A percentile compares a stretch with the other conserved stretches of the same genome.
Conservation (phyloP, 2,797 vertebrate genomes). For the Hippocampus kuda region DNA sequence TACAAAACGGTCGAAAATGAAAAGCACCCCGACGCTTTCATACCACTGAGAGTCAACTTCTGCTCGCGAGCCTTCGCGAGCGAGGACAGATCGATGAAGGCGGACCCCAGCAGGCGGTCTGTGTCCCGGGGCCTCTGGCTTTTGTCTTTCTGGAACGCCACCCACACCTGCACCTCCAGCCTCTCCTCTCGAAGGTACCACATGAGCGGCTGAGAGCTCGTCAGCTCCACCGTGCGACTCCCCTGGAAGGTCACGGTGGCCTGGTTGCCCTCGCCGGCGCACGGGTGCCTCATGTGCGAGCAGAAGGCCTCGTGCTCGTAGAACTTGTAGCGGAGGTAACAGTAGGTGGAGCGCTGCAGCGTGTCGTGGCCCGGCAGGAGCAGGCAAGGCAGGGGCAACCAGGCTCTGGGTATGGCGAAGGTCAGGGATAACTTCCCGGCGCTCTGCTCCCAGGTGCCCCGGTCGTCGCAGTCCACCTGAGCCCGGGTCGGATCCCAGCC, state of each 20-base stretch:
- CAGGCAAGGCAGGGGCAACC: constrained; percentile 80
- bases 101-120: constrained; percentile 84
- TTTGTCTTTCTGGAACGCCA: constrained; percentile 73
- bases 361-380: constrained; percentile 69
- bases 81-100: constrained; percentile 75
- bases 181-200: constrained; percentile 90
- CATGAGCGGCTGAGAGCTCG: constrained; percentile 66
- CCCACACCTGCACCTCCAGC: constrained; percentile 90
- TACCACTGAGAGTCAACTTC: constrained; percentile 71
- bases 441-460: constrained; percentile 28
- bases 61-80: constrained; percentile 58
- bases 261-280: constrained; percentile 41
- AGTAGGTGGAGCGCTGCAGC: constrained; percentile 71
- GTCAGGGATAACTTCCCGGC: constrained; percentile 52
- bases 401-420: constrained; percentile 72
- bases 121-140: constrained; percentile 74
- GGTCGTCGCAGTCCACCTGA: constrained; percentile 25
- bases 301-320: constrained; percentile 76
- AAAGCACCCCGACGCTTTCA: constrained; percentile 1
- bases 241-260: constrained; percentile 71
- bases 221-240: constrained; percentile 64
- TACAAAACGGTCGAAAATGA: too few species aligned
- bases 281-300: constrained; percentile 75
- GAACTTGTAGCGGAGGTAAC: constrained; percentile 87
- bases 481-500: constrained; percentile 65